Base-by-base conservation (phyloP, 2,888 invertebrate genomes). In the Argyra leucocephala region DNA sequence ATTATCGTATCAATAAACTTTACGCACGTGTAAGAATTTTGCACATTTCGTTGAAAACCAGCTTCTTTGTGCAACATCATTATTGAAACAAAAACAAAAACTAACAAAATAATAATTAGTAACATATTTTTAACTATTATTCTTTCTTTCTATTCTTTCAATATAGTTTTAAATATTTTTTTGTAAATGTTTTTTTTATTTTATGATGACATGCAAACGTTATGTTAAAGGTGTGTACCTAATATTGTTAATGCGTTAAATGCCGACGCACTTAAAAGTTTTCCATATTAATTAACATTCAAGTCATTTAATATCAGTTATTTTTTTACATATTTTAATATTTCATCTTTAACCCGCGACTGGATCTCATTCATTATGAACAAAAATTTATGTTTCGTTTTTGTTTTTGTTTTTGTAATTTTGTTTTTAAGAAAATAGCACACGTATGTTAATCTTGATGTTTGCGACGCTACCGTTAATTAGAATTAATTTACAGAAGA, bases 181-280 rank as follows among this genome's bases (percentile, higher is more conserved):
- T 26, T 26, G 4, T 26, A 6, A 26, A 26, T 26, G n/a, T n/a
- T n/a, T n/a, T n/a, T n/a, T n/a, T n/a, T n/a, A n/a, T n/a, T n/a
- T n/a, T n/a, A n/a, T n/a, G n/a, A n/a, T n/a, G n/a, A n/a, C n/a
- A n/a, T n/a, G n/a, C n/a, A n/a, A 6, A 6, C 9, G 31, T 7
- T 31, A 31, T 31, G 31, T 31, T 31, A 31, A 31, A 31, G 31
- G 31, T 31, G 31, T 31, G 31, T 31, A 6, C 9, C 3, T 31
- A 31, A 6, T 31, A 31, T 26, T 26, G 4, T 26, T 26, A 31
- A 10, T 31, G 31, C 48, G n/a, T 48, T 48, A 48, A 48, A n/a
- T 48, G 48, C 48, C 48, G 48, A 48, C 48, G 48, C 48, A 48
- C 48, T 48, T 48, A 18, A 48, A n/a, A 48, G 48, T 48, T 48